Evolutionary conservation across 2,113 vertebrate genomes (phyloP), one percentile per base, ranked within the genome.

Genomic region (Nyctibius bracteatus): DNA sequence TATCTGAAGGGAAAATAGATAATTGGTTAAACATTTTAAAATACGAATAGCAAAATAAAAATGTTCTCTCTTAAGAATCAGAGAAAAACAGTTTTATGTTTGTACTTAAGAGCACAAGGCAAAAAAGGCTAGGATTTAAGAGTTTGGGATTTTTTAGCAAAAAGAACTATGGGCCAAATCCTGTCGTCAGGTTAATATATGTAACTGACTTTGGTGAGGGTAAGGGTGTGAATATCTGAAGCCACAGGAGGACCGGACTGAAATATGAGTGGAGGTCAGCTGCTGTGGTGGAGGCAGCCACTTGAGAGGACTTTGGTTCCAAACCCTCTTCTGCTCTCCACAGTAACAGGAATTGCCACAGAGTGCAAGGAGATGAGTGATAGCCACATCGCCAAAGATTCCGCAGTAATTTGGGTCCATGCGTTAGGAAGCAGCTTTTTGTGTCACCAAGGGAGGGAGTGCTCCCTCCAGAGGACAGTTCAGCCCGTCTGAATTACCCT

Each of bases 331-430:
- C 21, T 43, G 0, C n/a, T 81, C 3, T 61, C 63, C 51, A 55
- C 55, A 41, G 2, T 12, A n/a, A 24, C 3, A 66, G 63, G 70
- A 55, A 41, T 9, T 62, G n/a, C 20, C 67, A 14, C 27, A 35
- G 59, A 5, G 22, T n/a, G 61, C 65, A 19, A 25, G 51, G 54
- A 72, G 35, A 14, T 27, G 37, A 59, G 39, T 0, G 10, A 12
- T 0, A 20, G 55, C 87, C 73, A 58, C n/a, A 1, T 9, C 16
- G 18, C 68, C 73, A 41, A 4, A 6, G 10, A 9, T 18, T 8
- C 55, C 5, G 2, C 3, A 1, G 43, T 1, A 12, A 16, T 30
- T 3, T 3, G 47, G 39, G 39, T 13, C 49, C 20, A 0, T 4
- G 54, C 20, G 1, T 28, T 21, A 15, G 52, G 71, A 65, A 86